Evolutionary conservation across 2,888 invertebrate genomes (phyloP).

Genomic region (Phortica okadai): DNA sequence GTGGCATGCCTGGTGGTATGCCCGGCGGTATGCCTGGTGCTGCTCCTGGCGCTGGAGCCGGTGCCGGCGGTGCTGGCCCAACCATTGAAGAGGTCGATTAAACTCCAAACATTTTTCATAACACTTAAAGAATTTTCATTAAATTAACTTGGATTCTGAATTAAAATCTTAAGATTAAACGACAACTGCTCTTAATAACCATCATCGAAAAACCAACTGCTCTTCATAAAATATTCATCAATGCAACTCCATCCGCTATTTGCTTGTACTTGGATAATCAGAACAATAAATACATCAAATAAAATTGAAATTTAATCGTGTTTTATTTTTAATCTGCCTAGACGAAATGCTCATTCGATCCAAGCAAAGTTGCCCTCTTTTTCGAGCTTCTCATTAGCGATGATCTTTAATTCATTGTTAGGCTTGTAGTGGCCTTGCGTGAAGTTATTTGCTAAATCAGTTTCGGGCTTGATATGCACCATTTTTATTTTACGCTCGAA

Average conservation of each 20-base stretch:
- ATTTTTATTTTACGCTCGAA: constrained; percentile 62
- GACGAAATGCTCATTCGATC: constrained; percentile 56
- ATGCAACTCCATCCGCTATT: constrained; percentile 60
- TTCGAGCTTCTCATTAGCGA: constrained; percentile 54
- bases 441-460: constrained; percentile 42
- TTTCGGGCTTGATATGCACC: constrained; percentile 52
- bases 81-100: constrained; percentile 94
- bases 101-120: constrained; percentile 50
- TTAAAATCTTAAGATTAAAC: constrained; percentile 53
- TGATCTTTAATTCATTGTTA: constrained; percentile 65
- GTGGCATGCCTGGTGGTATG: constrained; percentile 78
- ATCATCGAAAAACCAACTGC: constrained; percentile 47
- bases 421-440: constrained; percentile 61
- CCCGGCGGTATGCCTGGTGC: constrained; percentile 79
- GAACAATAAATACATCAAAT: constrained; percentile 56
- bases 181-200: constrained; percentile 58
- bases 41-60: constrained; percentile 78
- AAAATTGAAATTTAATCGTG: constrained; percentile 3
- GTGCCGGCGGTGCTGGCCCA: constrained; percentile 79
- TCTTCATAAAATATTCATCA: constrained; percentile 56
- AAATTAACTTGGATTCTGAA: constrained; percentile 64
- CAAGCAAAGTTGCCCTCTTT: constrained; percentile 73
- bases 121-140: constrained; percentile 35
- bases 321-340: neutral
- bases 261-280: constrained; percentile 64